phyloP scores from a whole-genome alignment of 1,140 invertebrate genomes.

The Cherax quadricarinatus region DNA sequence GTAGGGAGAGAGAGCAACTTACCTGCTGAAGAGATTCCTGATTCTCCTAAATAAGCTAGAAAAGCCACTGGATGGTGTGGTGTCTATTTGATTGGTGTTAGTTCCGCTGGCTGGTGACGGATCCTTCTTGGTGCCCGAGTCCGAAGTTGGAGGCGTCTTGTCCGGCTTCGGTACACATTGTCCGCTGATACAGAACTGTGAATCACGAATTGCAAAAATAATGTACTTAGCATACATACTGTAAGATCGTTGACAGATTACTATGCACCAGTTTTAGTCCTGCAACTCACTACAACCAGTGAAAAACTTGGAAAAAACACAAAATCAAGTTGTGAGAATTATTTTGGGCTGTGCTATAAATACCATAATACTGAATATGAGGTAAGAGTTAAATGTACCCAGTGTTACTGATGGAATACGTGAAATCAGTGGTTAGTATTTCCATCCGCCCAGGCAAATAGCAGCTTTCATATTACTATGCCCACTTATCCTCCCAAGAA shows the following conservation, averaged over 20 bases:
- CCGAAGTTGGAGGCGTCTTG: not conserved
- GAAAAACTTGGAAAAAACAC: not conserved
- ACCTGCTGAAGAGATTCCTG: constrained; percentile 38
- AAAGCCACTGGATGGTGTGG: not conserved
- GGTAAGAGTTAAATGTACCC: not conserved
- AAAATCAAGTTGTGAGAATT: not conserved
- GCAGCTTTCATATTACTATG: too few relatives aligned
- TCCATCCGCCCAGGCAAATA: too few relatives aligned
- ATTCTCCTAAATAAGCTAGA: constrained; percentile 18
- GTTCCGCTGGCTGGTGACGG: not conserved
- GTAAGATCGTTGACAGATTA: too few relatives aligned
- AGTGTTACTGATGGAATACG: too few relatives aligned
- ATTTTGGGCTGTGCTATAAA: not conserved
- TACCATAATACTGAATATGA: not conserved
- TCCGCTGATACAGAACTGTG: constrained; percentile 36
- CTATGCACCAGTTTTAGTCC: not conserved
- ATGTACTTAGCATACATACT: not conserved
- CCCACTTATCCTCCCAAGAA: too few relatives aligned
- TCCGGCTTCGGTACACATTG: constrained; percentile 6
- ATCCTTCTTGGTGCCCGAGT: not conserved
- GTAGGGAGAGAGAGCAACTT: not conserved
- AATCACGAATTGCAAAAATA: not conserved
- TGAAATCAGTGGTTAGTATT: too few relatives aligned
- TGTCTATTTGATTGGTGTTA: not conserved
- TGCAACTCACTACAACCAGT: not conserved